Evolutionary conservation across 2,113 vertebrate species (phyloP), one percentile per base, ranked within the genome.

Genomic region (Gulo gulo): DNA sequence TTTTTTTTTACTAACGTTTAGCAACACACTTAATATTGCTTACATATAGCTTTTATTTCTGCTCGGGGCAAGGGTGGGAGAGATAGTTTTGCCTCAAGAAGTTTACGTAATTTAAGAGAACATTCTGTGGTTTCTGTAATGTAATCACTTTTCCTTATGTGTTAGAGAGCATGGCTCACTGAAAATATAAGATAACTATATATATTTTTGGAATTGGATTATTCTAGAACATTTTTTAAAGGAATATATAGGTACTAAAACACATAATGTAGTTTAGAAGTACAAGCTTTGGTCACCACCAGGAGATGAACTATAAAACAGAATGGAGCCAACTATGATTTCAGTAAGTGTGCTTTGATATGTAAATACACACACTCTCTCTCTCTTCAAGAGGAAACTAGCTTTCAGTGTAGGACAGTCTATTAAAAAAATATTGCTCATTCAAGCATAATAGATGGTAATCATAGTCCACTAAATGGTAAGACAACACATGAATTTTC

Each of bases 1-100:
- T 88, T 92, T 93, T 92, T 94, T 92, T 98, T 83, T 8, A 83
- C 63, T 80, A 96, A 97, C 67, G 90, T 88, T 95, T 96, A 96
- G 78, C 57, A 94, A 92, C 6, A 31, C 34, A 57, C 29, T 96
- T 97, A 94, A 50, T 92, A 95, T 88, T 96, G 20, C 65, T 94
- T 94, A 90, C 26, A 73, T 47, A 74, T 34, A 95, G n/a, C 16
- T 87, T 78, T 92, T 83, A 79, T 76, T 94, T 95, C 39, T 86
- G 6, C 31, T 89, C 29, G 47, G 31, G 7, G 29, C 23, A 78
- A 24, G 6, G 29, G 80, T 23, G 20, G 71, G 71, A 2, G 81
- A n/a, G 4, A 65, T 63, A 91, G 18, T 61, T 94, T 63, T 52
- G 71, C 9, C 20, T 76, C 50, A 83, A 89, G 31, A 86, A 69